Percentiles rank a stretch among this genome's conserved stretches.
Evolutionary conservation across 1,140 invertebrate genomes (phyloP).

Genomic region (Dolichoris vasculosae): DNA sequence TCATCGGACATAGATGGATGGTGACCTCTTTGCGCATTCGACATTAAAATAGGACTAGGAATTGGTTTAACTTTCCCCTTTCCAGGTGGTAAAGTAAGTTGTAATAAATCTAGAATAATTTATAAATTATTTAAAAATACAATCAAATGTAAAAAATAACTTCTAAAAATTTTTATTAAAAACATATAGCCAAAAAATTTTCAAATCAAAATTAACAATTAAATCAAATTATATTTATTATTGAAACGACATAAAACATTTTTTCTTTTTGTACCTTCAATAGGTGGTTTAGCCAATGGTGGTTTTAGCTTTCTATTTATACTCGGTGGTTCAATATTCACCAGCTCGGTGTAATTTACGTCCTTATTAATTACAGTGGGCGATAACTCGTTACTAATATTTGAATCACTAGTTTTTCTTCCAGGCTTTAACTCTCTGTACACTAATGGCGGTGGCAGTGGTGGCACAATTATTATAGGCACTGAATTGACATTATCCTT

Average conservation of each 20-base stretch:
- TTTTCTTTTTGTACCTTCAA: slow-evolving; percentile 60
- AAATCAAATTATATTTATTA: background rate
- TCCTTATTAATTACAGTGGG: slow-evolving; percentile 64
- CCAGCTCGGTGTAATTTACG: slow-evolving; percentile 66
- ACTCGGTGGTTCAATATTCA: slow-evolving; percentile 72
- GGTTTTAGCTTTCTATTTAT: slow-evolving; percentile 77
- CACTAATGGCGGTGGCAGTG: slow-evolving; percentile 77
- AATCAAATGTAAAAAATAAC: background rate
- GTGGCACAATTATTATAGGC: slow-evolving; percentile 70
- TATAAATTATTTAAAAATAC: background rate
- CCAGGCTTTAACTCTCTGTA: slow-evolving; percentile 87
- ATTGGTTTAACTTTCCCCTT: slow-evolving; percentile 71
- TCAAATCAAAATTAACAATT: background rate
- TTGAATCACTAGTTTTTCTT: slow-evolving; percentile 77
- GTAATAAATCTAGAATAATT: slow-evolving; percentile 55
- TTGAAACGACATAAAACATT: background rate
- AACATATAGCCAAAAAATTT: background rate
- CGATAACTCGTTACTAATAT: slow-evolving; percentile 71
- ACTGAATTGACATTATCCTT: slow-evolving; percentile 62
- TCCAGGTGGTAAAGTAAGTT: slow-evolving; percentile 69
- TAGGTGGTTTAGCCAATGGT: slow-evolving; percentile 63
- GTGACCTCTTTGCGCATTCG: slow-evolving; percentile 58
- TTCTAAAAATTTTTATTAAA: background rate
- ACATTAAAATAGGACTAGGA: slow-evolving; percentile 75
- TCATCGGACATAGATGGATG: slow-evolving; percentile 70